phyloP scores from a whole-genome alignment of 2,797 vertebrate genomes.

The Cossypha niveicapilla region DNA sequence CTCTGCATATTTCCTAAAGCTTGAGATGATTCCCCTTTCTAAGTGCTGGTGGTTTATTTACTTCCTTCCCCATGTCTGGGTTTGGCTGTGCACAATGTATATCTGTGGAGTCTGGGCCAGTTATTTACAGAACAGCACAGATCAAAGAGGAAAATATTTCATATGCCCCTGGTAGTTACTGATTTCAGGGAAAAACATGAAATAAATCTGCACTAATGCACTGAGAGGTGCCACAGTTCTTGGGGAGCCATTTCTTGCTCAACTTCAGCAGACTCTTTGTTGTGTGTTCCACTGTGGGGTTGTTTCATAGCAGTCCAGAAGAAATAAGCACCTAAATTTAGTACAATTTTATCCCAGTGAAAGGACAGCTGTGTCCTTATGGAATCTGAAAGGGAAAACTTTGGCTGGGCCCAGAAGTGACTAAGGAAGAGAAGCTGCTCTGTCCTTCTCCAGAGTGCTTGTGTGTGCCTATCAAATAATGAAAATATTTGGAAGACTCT shows the following conservation, averaged over 20 bases:
- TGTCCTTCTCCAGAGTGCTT: background rate
- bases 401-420: background rate
- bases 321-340: conserved; percentile 2
- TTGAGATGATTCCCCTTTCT: background rate
- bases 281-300: background rate
- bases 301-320: background rate
- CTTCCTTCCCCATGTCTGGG: background rate
- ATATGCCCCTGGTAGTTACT: background rate
- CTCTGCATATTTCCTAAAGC: background rate
- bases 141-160: background rate
- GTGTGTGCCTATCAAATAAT: background rate
- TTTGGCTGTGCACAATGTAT: background rate
- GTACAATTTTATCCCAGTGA: background rate
- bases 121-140: background rate
- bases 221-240: background rate
- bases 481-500: background rate
- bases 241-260: background rate
- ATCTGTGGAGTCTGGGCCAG: background rate
- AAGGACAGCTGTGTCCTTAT: background rate
- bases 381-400: conserved; percentile 3
- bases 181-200: background rate
- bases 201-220: background rate
- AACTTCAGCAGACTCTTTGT: background rate
- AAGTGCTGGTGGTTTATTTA: background rate
- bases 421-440: background rate